Evolutionary conservation across 1,140 invertebrate species (phyloP), one percentile per base, ranked within the genome.

Genomic region (Cyclargus thomasi): DNA sequence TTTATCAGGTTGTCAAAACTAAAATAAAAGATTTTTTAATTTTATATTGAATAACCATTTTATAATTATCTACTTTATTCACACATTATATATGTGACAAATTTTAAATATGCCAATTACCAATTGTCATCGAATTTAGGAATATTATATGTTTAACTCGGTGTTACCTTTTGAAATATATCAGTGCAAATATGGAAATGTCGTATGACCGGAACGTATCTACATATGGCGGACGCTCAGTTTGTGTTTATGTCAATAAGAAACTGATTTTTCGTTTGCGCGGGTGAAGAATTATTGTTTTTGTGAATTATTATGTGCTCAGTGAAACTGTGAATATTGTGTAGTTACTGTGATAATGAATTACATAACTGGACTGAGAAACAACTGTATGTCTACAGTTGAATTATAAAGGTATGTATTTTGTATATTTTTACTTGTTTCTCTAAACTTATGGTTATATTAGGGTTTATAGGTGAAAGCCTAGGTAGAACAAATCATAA

Each of bases 181-280:
- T 64, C 55, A 73, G 68, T 71, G 65, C 79, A 77, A 78, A 77
- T 71, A 80, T 80, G 67, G 74, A 69, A 72, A 70, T 47, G 39
- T 77, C 69, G 73, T 82, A 84, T 80, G 78, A 85, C 69, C 79
- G 69, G 83, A 90, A 90, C 85, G 83, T 78, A 80, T 77, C 81
- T 88, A 85, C 87, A 88, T 90, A 90, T 90, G 86, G 86, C 86
- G 83, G 83, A 88, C 78, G 81, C 79, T 86, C 82, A 85, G 86
- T 89, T 87, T 89, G 85, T 89, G 86, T 90, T 90, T 90, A 90
- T 90, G 85, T 90, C 86, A 90, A 90, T 90, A 90, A 86, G 83
- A 77, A 85, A 83, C 81, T 86, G 84, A 88, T 86, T 86, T 66
- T 86, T 84, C 76, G 81, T 86, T 89, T 89, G 79, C 87, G 87